Evolutionary conservation across 2,113 vertebrate genomes (phyloP), one percentile per base, ranked within the genome.

Genomic region (Hystrix brachyura): DNA sequence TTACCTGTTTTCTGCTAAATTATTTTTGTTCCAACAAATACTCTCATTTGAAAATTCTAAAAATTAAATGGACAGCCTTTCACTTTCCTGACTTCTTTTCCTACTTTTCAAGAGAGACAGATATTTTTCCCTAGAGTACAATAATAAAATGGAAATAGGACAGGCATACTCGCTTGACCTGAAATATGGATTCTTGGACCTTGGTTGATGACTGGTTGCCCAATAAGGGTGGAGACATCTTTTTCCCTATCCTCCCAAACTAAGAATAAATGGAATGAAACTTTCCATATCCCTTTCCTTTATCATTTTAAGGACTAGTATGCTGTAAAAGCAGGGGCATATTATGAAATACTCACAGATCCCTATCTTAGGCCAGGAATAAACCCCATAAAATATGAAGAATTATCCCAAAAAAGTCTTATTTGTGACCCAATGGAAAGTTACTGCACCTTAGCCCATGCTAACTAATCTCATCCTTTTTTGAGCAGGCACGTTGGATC

Each of bases 21-120:
- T 89, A 3, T 79, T 67, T 94, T 87, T 94, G 74, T 80, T 67
- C 12, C 15, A 88, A 59, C 43, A 94, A 96, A 80, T n/a, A 64
- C 29, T 81, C 25, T 78, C 64, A 69, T 76, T 80, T 88, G 57
- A 80, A 34, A 79, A 34, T 29, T 82, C 32, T 48, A 57, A 94
- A 67, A 48, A 74, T 48, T 55, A 7, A 89, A 48, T 18, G 5
- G 3, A 62, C 11, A 71, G 57, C 38, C 34, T 86, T 90, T 87
- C 23, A 65, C 59, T 15, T 38, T 82, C 27, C 4, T 34, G 57
- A 80, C 6, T 1, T 12, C 82, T 91, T 62, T 48, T 10, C 29
- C 46, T 57, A 43, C 18, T 92, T 90, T 51, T 81, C 74, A 23
- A 82, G 29, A 83, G 60, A 88, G 23, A 91, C 19, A 59, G 10